Evolutionary conservation across 2,113 vertebrate genomes (phyloP).

Genomic region (Channa argus): DNA sequence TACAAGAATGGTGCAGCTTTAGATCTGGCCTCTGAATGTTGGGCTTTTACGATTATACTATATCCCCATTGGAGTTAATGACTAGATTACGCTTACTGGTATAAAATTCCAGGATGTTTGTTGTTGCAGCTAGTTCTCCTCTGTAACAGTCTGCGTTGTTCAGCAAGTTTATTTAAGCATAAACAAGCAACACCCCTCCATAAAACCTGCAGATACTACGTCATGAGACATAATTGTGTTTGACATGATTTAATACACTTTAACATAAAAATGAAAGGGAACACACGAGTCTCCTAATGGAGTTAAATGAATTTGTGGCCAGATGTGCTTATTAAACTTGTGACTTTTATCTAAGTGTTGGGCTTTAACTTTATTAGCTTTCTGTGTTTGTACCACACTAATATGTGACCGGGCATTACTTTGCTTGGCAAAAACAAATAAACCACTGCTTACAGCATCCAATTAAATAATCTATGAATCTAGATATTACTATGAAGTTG

Average conservation of each 20-base stretch:
- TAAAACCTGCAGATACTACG: neutral
- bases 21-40: neutral
- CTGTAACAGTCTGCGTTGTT: too few species aligned
- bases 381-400: constrained; percentile 42
- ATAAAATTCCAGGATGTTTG: too few species aligned
- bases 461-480: constrained; percentile 20
- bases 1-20: neutral
- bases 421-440: constrained; percentile 55
- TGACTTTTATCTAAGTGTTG: constrained; percentile 72
- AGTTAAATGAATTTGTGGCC: constrained; percentile 65
- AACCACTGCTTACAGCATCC: neutral
- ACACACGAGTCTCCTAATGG: constrained; percentile 41
- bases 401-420: constrained; percentile 75
- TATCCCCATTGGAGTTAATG: too few species aligned
- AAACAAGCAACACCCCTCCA: neutral
- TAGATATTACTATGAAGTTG: neutral
- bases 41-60: neutral
- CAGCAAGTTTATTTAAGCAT: neutral
- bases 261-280: constrained; percentile 20
- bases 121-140: too few species aligned
- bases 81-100: too few species aligned
- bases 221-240: neutral
- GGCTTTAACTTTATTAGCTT: constrained; percentile 65
- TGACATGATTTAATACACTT: constrained; percentile 25
- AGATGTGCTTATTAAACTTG: constrained; percentile 62